Evolutionary conservation across 2,888 invertebrate species (phyloP).

Genomic region (Andrena trimmerana): DNA sequence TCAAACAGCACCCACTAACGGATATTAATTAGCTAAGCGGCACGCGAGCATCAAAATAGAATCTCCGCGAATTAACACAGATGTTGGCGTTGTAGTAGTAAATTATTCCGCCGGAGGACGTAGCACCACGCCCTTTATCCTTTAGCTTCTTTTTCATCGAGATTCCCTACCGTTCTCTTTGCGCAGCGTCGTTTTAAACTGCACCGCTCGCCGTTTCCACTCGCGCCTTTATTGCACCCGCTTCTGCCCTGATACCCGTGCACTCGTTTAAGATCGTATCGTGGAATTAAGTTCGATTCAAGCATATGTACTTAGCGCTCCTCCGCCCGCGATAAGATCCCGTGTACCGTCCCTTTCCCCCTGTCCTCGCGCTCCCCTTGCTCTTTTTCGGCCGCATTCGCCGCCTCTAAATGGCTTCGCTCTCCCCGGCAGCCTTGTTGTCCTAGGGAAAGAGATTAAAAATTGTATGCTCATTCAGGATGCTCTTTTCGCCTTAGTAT

Average conservation of each 20-base stretch:
- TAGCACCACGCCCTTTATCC: background rate
- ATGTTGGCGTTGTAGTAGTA: too few species aligned
- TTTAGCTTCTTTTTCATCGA: conserved; percentile 22
- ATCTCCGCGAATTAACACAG: too few species aligned
- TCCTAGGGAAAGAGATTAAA: conserved; percentile 20
- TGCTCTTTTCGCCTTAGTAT: background rate
- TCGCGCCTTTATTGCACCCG: conserved; percentile 64
- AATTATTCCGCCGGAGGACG: too few species aligned
- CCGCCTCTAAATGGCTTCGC: conserved; percentile 32
- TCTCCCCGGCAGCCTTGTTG: conserved; percentile 2
- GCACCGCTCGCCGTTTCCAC: conserved; percentile 39
- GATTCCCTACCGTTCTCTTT: conserved; percentile 18
- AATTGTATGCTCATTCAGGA: background rate
- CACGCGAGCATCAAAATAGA: too few species aligned
- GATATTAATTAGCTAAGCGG: too few species aligned
- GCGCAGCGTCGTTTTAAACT: conserved; percentile 52
- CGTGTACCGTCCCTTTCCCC: conserved; percentile 25
- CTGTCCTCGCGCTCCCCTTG: background rate
- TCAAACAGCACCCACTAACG: too few species aligned
- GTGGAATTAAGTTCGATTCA: conserved; percentile 80
- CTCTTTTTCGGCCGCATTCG: conserved; percentile 16
- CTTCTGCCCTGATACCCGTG: conserved; percentile 56
- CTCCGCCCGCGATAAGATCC: conserved; percentile 74
- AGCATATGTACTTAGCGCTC: conserved; percentile 78
- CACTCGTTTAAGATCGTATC: conserved; percentile 77